phyloP scores from a whole-genome alignment of 1,140 invertebrate genomes.

The Chironomus striatipennis region DNA sequence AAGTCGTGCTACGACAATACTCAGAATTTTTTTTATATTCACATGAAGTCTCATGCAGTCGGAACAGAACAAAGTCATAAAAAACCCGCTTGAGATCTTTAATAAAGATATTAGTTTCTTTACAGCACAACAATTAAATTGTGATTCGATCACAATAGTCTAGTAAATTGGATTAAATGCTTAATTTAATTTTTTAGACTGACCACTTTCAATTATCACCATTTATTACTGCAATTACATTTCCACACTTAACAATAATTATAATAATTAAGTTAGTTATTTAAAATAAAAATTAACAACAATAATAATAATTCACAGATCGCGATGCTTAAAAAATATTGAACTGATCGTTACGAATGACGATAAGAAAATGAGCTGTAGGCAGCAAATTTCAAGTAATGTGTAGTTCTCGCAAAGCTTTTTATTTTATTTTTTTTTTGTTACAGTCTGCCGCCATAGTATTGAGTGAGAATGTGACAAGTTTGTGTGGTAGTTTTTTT shows the following conservation, averaged over 20 bases:
- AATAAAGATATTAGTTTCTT: no score
- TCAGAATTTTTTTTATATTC: no score
- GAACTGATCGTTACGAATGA: conserved; percentile 3
- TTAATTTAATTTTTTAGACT: no score
- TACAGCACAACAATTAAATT: no score
- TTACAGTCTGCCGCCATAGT: background rate
- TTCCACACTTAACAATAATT: background rate
- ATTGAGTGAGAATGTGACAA: background rate
- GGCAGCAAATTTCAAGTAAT: background rate
- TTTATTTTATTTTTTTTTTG: background rate
- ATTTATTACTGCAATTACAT: conserved; percentile 1
- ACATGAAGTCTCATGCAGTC: no score
- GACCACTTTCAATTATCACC: conserved; percentile 3
- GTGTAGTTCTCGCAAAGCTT: conserved; percentile 5
- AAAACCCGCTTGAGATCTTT: no score
- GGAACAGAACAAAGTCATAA: no score
- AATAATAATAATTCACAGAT: background rate
- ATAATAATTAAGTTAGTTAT: background rate
- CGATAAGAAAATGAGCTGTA: conserved; percentile 12
- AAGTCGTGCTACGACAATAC: no score
- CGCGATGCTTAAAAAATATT: background rate
- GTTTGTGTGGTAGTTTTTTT: no score
- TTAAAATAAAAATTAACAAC: background rate
- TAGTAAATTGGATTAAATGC: no score
- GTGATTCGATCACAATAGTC: no score